Conservation (phyloP, 2,797 vertebrate genomes). For the Dipus sagitta region DNA sequence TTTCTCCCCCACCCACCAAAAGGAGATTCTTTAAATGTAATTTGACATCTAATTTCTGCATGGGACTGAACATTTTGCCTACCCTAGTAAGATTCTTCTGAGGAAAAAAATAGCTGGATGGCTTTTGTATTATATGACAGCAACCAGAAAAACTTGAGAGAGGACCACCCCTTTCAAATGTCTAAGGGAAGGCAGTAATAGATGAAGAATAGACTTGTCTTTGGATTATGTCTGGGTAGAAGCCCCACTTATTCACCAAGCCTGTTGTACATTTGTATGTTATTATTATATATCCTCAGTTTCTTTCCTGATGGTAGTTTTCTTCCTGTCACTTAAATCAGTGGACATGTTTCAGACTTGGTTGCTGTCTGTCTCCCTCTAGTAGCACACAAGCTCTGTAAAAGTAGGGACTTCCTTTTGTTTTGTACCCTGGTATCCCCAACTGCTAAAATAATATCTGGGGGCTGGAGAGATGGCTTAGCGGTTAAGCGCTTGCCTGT, state of each 20-base stretch:
- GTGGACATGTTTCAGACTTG: neutral
- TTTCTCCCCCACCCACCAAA: too few species aligned
- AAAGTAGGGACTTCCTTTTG: neutral
- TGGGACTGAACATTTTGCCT: neutral
- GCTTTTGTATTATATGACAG: neutral
- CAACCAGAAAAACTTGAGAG: neutral
- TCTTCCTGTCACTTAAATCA: neutral
- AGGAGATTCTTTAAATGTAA: slow-evolving; percentile 9
- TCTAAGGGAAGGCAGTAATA: neutral
- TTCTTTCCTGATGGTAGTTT: slow-evolving; percentile 1
- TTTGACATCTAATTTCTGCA: neutral
- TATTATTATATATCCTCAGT: neutral
- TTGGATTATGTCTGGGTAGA: neutral
- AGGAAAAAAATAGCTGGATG: slow-evolving; percentile 14
- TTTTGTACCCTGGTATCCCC: slow-evolving; percentile 8
- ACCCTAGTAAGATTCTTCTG: neutral
- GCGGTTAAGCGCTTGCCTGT: too few species aligned
- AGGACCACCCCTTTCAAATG: neutral
- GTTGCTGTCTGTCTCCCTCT: neutral
- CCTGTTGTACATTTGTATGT: neutral
- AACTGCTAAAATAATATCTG: neutral
- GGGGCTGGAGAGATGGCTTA: too few species aligned
- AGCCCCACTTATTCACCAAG: neutral
- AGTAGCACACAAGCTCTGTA: neutral
- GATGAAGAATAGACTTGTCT: slow-evolving; percentile 30